Base-by-base conservation (phyloP, 2,113 vertebrate genomes). In the Tyrannus savana region DNA sequence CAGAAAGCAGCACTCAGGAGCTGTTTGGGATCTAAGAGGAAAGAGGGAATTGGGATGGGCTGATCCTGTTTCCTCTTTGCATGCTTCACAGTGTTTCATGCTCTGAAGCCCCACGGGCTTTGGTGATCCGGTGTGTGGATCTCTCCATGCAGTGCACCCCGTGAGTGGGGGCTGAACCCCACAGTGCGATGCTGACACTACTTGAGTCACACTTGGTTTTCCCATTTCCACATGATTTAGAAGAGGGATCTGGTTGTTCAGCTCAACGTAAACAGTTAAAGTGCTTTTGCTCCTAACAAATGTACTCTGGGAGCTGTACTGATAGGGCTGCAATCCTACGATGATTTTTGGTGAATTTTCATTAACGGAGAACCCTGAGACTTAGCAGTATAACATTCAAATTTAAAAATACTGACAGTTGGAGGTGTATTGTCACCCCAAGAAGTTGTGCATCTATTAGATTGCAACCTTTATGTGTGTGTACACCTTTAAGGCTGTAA, bases 101-200 rank as follows among this genome's bases (percentile, higher is more conserved):
- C 71, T 72, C 60, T 56, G 42, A 25, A 33, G 37, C 28, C 12
- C 39, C 3, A 0, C 0, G 17, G n/a, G 14, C 9, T 27, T 31
- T 10, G 4, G 50, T 3, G 59, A 4, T 7, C 72, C 31, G 39
- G 24, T n/a, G 37, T 5, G 1, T 12, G 33, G 2, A 9, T 41
- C 44, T 58, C 25, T 17, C 10, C 1, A 0, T 3, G 4, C 28
- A 12, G 7, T 4, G 3, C 7, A 1, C 7, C 68, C 47, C 5
- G 0, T 1, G 5, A 66, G 50, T 2, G 46, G 42, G n/a, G 3
- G 15, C 19, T 2, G 2, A 30, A 12, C 39, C 62, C 28, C 42
- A 60, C 35, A 10, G 3, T 0, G 1, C 1, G 5, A 3, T 17
- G 35, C 14, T 23, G 23, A 6, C 8, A 0, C 11, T 25, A 2